Percentiles rank a stretch among this genome's conserved stretches.
Conservation (phyloP, 2,888 invertebrate species). For the Sisyra nigra region DNA sequence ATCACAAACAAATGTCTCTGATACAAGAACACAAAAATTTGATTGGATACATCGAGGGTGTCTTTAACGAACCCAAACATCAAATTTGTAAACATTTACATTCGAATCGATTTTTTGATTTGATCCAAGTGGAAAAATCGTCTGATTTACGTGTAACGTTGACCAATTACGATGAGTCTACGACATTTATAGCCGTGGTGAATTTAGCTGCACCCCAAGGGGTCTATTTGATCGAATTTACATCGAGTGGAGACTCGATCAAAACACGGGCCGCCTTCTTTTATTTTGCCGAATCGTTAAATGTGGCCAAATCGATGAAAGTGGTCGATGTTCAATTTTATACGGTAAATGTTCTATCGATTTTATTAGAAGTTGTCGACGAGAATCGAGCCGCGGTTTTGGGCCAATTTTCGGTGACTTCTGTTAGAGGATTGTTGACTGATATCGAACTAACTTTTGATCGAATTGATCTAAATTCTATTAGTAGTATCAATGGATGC, state of each 20-base stretch:
- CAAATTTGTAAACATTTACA: constrained; percentile 42
- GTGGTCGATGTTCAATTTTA: constrained; percentile 64
- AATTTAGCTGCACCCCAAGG: constrained; percentile 23
- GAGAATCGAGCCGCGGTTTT: constrained; percentile 20
- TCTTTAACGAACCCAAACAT: constrained; percentile 49
- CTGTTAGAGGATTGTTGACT: constrained; percentile 21
- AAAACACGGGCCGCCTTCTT: constrained; percentile 34
- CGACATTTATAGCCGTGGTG: constrained; percentile 30
- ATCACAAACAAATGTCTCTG: constrained; percentile 59
- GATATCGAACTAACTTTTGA: too few relatives aligned
- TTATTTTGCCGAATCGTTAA: constrained; percentile 25
- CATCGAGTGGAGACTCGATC: constrained; percentile 27
- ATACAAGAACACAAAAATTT: constrained; percentile 65
- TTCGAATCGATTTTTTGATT: constrained; percentile 34
- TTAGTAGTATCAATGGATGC: constrained; percentile 34
- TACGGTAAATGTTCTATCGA: constrained; percentile 51
- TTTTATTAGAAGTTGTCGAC: constrained; percentile 42
- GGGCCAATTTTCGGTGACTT: constrained; percentile 17
- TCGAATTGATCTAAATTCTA: constrained; percentile 9
- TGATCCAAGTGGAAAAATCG: constrained; percentile 24
- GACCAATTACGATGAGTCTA: constrained; percentile 22
- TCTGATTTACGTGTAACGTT: constrained; percentile 17
- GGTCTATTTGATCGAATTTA: constrained; percentile 34
- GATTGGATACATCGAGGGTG: constrained; percentile 42
- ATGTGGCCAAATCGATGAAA: constrained; percentile 17